Conservation (phyloP, 2,797 vertebrate species). For the Vipera latastei region DNA sequence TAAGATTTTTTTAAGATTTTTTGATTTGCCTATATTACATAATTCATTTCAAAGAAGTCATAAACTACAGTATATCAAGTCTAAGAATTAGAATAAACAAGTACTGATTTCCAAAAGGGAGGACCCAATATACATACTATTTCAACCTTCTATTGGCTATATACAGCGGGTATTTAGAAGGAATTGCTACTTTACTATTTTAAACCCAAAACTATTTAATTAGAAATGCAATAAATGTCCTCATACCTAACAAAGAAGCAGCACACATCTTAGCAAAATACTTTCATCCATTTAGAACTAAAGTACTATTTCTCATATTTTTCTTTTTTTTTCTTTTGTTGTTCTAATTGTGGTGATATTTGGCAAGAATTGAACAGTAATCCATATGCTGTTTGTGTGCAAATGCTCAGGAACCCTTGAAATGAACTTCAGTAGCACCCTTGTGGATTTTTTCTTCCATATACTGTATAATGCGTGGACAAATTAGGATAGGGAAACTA, state of each 20-base stretch:
- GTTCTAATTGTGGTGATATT: constrained; percentile 14
- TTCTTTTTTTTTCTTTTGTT: background rate
- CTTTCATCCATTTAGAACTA: constrained; percentile 8
- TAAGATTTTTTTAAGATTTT: background rate
- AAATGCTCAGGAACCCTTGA: accelerated
- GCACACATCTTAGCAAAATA: background rate
- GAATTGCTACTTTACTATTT: background rate
- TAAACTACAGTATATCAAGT: background rate
- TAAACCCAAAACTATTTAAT: background rate
- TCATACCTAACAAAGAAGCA: background rate
- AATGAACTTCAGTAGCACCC: accelerated
- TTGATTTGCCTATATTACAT: background rate
- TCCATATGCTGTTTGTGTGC: accelerated
- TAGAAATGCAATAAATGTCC: background rate
- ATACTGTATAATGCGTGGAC: background rate
- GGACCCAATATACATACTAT: background rate
- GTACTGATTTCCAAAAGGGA: background rate
- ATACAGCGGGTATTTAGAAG: background rate
- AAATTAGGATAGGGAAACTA: background rate
- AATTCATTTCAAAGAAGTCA: background rate
- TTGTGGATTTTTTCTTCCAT: background rate
- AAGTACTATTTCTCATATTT: constrained; percentile 5
- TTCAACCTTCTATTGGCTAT: background rate
- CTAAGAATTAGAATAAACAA: background rate
- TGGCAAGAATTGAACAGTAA: constrained; percentile 27